These are phyloP conservation scores for Nasua narica DNA, from an alignment of 2,797 vertebrate species.

Conservation along the genomic window DNA sequence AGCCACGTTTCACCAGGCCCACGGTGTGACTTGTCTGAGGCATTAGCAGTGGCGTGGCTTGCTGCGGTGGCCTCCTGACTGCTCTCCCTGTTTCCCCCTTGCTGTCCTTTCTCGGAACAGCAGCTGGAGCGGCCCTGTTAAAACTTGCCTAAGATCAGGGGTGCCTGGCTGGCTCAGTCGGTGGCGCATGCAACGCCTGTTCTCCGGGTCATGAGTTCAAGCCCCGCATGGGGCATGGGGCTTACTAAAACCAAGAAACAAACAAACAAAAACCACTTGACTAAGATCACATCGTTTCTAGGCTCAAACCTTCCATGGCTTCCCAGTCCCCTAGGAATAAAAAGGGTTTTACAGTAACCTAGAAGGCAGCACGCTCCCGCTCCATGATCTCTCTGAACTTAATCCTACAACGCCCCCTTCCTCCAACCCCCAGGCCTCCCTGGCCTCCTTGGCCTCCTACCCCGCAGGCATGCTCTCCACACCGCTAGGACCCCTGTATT, in stretches of 20 bases:
- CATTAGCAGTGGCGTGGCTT: background rate
- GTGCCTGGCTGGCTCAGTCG: background rate
- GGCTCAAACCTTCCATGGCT: background rate
- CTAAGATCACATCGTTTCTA: background rate
- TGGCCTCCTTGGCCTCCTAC: background rate
- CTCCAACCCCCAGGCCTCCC: no score
- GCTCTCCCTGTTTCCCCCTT: background rate
- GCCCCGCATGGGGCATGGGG: background rate
- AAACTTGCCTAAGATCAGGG: background rate
- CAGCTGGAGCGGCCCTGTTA: background rate
- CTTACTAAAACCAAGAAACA: background rate
- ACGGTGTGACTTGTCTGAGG: background rate
- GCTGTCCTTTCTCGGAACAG: background rate
- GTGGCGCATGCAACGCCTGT: background rate
- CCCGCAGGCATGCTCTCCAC: no score
- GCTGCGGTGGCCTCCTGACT: background rate
- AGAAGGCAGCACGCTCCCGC: background rate
- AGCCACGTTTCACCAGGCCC: background rate
- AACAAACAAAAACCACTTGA: background rate
- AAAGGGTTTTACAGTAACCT: background rate
- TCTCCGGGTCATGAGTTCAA: background rate
- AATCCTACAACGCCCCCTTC: background rate
- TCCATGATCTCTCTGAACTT: background rate
- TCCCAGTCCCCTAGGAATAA: background rate
- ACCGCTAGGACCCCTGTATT: background rate